phyloP scores from a whole-genome alignment of 1,140 invertebrate genomes.

The Helicoverpa zea region DNA sequence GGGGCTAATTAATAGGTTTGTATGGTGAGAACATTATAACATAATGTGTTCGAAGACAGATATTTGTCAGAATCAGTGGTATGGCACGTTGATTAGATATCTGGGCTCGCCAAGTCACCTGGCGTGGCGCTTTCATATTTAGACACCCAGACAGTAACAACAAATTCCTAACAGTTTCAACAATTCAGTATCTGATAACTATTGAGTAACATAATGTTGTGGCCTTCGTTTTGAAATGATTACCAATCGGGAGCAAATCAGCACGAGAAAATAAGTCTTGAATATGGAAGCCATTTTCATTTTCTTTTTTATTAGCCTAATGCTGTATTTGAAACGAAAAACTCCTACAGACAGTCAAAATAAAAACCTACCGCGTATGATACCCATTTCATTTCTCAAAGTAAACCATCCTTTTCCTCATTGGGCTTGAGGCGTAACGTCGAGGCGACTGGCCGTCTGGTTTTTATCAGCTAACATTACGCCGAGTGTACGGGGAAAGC shows the following conservation, averaged over 20 bases:
- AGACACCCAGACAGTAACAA: background rate
- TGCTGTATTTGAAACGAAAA: no score
- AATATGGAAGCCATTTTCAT: no score
- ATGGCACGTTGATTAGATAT: conserved; percentile 21
- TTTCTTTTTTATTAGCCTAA: no score
- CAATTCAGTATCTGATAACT: background rate
- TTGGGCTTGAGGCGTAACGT: background rate
- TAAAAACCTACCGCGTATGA: background rate
- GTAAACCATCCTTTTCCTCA: background rate
- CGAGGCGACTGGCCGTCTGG: conserved; percentile 26
- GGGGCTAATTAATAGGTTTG: no score
- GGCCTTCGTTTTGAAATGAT: no score
- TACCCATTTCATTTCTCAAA: background rate
- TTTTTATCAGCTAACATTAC: conserved; percentile 20
- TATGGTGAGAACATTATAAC: no score
- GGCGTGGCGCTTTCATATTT: background rate
- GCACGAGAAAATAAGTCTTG: no score
- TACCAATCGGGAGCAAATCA: no score
- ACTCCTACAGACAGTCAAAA: no score
- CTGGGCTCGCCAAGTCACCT: conserved; percentile 22
- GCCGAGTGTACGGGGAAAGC: background rate
- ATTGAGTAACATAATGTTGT: no score
- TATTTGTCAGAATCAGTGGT: conserved; percentile 10
- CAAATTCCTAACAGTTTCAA: background rate
- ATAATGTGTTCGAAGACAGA: background rate